Evolutionary conservation across 2,888 invertebrate species (phyloP).

Genomic region (Oscheius onirici): DNA sequence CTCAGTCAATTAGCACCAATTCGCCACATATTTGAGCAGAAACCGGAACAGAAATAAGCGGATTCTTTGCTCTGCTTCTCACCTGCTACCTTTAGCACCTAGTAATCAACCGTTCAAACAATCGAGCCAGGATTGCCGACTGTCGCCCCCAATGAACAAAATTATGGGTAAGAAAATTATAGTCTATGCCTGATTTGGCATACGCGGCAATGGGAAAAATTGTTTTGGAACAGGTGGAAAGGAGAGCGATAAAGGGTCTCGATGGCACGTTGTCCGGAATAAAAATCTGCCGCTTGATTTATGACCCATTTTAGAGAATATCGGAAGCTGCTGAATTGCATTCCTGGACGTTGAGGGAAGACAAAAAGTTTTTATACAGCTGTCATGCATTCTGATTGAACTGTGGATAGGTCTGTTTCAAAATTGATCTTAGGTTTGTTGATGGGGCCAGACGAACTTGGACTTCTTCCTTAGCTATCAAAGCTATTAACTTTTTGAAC

Average conservation of each 20-base stretch:
- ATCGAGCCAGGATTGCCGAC: conserved; percentile 3
- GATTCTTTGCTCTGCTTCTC: conserved; percentile 21
- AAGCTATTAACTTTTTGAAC: conserved; percentile 55
- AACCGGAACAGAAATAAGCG: background rate
- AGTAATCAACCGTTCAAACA: conserved; percentile 20
- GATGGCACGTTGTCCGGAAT: background rate
- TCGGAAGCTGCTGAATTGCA: background rate
- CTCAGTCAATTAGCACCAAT: conserved; percentile 19
- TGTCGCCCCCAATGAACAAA: background rate
- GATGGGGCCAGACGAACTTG: conserved; percentile 46
- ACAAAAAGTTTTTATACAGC: background rate
- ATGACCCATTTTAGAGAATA: background rate
- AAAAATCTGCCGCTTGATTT: background rate
- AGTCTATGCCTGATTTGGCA: conserved; percentile 9
- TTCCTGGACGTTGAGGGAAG: background rate
- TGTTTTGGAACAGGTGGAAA: conserved; percentile 10
- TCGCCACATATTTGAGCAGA: background rate
- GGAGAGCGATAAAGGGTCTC: background rate
- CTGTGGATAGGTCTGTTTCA: conserved; percentile 35
- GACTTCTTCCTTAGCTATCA: conserved; percentile 57
- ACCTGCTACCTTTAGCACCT: conserved; percentile 10
- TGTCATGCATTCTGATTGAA: conserved; percentile 7
- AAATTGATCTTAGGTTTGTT: conserved; percentile 50
- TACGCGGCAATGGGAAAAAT: background rate
- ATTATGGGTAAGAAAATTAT: conserved; percentile 26